phyloP scores from a whole-genome alignment of 2,888 invertebrate species.

The Pseudococcus jackbeardsleyi region DNA sequence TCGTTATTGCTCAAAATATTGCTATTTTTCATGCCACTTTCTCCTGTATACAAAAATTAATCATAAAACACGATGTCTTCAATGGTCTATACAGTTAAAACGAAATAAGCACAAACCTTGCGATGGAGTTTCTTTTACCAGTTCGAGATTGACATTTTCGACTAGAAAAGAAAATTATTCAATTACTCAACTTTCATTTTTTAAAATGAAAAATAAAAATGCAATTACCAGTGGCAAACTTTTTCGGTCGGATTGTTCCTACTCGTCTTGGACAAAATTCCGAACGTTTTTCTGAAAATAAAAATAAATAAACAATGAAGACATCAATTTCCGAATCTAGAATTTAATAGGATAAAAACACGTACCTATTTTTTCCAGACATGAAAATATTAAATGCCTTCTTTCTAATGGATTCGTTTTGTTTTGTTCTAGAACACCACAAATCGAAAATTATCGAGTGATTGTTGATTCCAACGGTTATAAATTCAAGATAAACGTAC shows the following conservation, averaged over 20 bases:
- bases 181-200: background rate
- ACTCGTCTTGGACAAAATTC: conserved; percentile 53
- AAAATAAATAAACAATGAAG: background rate
- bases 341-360: background rate
- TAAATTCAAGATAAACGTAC: background rate
- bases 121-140: background rate
- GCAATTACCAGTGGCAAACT: conserved; percentile 29
- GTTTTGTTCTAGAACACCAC: conserved; percentile 9
- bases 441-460: background rate
- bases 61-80: background rate
- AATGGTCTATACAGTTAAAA: background rate
- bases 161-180: background rate
- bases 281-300: conserved; percentile 34
- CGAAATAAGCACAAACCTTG: background rate
- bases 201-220: background rate
- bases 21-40: background rate
- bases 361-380: conserved; percentile 62
- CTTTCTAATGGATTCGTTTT: conserved; percentile 49
- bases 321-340: background rate
- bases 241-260: conserved; percentile 33
- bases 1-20: background rate
- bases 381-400: conserved; percentile 56
- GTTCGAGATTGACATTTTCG: conserved; percentile 3
- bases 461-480: no score
- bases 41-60: background rate